phyloP scores from a whole-genome alignment of 2,888 invertebrate species.

The Drosophila phalerata region DNA sequence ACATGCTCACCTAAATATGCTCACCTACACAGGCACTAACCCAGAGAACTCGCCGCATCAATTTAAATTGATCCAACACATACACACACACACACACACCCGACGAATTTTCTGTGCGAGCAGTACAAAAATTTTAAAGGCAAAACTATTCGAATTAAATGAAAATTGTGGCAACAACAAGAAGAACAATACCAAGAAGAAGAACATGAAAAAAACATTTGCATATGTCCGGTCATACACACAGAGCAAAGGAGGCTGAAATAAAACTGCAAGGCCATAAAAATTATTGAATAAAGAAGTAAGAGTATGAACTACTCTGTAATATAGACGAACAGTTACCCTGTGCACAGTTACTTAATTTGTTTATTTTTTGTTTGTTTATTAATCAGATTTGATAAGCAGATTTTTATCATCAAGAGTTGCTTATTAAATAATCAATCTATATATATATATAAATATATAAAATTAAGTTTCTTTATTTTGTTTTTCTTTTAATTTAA shows the following conservation, averaged over 20 bases:
- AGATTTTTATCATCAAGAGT: not conserved
- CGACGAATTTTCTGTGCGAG: not conserved
- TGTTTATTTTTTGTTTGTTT: not conserved
- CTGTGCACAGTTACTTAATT: not conserved
- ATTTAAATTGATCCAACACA: conserved; percentile 32
- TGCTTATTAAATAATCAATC: not conserved
- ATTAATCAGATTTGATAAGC: not conserved
- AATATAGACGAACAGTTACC: not conserved
- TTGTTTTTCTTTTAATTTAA: too few species aligned
- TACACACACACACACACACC: conserved; percentile 16
- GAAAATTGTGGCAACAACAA: conserved; percentile 33
- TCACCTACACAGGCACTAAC: not conserved
- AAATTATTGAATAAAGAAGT: conserved; percentile 40
- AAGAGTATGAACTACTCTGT: not conserved
- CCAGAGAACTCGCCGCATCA: conserved; percentile 8
- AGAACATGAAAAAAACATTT: conserved; percentile 26
- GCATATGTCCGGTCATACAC: conserved; percentile 22
- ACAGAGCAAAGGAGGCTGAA: conserved; percentile 6
- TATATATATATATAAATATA: too few species aligned
- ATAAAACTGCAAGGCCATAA: conserved; percentile 34
- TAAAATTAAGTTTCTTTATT: too few species aligned
- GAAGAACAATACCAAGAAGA: conserved; percentile 11
- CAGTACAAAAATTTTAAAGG: conserved; percentile 30
- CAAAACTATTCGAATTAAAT: conserved; percentile 37
- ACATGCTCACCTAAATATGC: not conserved